Base-by-base conservation (phyloP, 2,888 invertebrate genomes). In the Lissonota sp. region DNA sequence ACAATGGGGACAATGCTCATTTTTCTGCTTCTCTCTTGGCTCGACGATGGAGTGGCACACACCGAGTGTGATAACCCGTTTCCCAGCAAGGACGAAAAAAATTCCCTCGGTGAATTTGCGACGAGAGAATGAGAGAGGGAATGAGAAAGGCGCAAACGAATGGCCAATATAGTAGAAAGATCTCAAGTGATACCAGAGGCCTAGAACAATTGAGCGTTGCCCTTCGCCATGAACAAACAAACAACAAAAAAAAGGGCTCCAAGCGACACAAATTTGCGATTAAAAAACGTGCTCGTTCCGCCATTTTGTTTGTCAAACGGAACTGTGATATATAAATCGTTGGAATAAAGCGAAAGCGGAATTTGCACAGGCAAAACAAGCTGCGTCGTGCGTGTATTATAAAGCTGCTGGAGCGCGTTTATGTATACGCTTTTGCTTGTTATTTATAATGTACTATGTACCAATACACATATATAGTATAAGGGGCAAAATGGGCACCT, bases 1-100 rank as follows among this genome's bases (percentile, higher is more conserved):
- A 88, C 89, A 88, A 88, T 87, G 86, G 82, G 86, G 87, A 89
- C 87, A 88, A 88, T 89, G 82, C 86, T 26, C 84, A 75, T 83
- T 37, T 83, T 83, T 83, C 63, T 60, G 69, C 63, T 69, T 80
- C 74, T 87, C 85, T 87, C 86, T 86, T 86, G 85, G 77, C 84
- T 84, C 80, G 82, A 49, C n/a, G 46, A 42, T 6, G 51, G 42
- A 46, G 49, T 53, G 84, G 62, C 10, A 12, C 57, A 66, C 72
- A 64, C 44, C 10, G 66, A 60, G 26, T 26, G 26, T 26, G 67
- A 70, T 62, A 78, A 64, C 55, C 58, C 37, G n/a, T 26, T n/a
- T 37, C 44, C 55, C 53, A 44, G 37, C 39, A 40, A 53, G 69
- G 58, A 70, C 71, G 73, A 81, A 79, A 75, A n/a, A 74, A 71